A percentile compares a stretch with the other conserved stretches of the same genome.
phyloP scores from a whole-genome alignment of 1,140 invertebrate genomes.

The Meloidogyne hapla region DNA sequence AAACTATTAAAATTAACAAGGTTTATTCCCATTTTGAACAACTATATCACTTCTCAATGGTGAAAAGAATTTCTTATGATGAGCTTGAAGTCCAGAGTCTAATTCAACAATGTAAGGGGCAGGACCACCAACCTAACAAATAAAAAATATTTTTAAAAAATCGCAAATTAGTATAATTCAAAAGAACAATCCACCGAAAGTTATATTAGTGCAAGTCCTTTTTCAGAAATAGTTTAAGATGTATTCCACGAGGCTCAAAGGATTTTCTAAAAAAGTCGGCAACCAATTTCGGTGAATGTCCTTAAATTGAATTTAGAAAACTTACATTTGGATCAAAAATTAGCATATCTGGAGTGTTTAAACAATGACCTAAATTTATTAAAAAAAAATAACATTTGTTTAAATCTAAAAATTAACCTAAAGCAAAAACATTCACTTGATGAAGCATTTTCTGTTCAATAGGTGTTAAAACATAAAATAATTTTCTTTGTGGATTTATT shows the following conservation, averaged over 20 bases:
- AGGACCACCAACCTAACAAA: constrained; percentile 6
- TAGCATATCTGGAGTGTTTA: constrained; percentile 23
- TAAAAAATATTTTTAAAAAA: background rate
- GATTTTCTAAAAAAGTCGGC: no score
- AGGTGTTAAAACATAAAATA: constrained; percentile 43
- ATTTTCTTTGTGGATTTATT: constrained; percentile 29
- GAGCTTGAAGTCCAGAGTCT: constrained; percentile 2
- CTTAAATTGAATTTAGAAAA: background rate
- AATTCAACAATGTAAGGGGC: constrained; percentile 33
- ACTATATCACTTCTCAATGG: background rate
- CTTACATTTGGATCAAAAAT: constrained; percentile 14
- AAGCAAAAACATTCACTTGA: constrained; percentile 35
- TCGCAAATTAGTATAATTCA: background rate
- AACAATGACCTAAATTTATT: constrained; percentile 13
- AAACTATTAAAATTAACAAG: background rate
- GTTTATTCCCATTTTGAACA: background rate
- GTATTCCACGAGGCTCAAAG: no score
- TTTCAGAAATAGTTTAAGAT: no score
- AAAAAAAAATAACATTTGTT: background rate
- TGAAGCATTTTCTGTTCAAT: constrained; percentile 25
- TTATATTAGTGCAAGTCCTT: no score
- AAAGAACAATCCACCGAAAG: no score
- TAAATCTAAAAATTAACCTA: constrained; percentile 13
- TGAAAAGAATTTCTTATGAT: constrained; percentile 21
- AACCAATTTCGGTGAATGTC: no score